Evolutionary conservation across 2,113 vertebrate species (phyloP).

Genomic region (Eolophus roseicapilla): DNA sequence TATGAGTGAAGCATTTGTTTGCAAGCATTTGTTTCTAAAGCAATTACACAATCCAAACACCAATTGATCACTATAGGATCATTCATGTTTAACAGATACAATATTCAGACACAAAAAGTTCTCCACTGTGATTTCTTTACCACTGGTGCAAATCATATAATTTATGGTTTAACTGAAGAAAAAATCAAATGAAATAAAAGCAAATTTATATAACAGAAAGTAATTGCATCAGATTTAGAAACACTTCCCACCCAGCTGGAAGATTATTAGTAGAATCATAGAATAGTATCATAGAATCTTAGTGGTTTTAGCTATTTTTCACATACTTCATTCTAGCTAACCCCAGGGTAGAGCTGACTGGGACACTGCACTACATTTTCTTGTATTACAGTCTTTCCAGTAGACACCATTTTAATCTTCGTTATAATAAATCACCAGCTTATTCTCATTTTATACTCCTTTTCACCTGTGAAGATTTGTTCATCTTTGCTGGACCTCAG

Average conservation of each 20-base stretch:
- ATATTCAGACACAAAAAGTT: background rate
- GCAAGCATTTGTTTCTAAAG: constrained; percentile 2
- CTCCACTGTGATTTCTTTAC: background rate
- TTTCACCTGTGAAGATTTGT: constrained; percentile 23
- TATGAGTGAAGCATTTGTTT: background rate
- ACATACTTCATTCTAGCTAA: background rate
- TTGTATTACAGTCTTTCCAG: constrained; percentile 13
- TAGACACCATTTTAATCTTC: constrained; percentile 27
- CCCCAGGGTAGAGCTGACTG: background rate
- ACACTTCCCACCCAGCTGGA: background rate
- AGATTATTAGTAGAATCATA: background rate
- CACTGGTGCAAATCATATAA: background rate
- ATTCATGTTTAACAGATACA: background rate
- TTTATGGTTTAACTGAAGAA: background rate
- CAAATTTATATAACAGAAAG: background rate
- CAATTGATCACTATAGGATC: background rate
- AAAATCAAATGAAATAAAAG: background rate
- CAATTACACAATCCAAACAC: constrained; percentile 9
- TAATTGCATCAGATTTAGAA: background rate
- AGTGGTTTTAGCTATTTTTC: background rate
- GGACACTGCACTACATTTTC: background rate
- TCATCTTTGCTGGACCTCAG: constrained; percentile 21
- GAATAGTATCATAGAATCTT: background rate
- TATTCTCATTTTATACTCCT: background rate
- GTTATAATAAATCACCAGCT: background rate